Base-by-base conservation (phyloP, 2,888 invertebrate genomes). In the Patella depressa region DNA sequence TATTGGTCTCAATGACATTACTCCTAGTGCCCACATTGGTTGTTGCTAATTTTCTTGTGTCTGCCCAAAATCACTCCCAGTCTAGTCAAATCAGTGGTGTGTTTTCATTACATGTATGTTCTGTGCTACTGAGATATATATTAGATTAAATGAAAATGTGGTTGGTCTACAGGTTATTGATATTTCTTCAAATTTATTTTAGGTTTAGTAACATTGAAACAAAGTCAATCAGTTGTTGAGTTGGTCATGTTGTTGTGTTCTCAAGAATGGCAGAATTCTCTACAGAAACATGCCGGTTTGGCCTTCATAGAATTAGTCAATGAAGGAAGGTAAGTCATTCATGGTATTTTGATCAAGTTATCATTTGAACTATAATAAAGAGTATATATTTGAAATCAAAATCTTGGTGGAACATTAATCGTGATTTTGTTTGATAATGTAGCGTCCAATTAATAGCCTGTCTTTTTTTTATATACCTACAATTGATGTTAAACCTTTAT, bases 271-370 rank as follows among this genome's bases (percentile, higher is more conserved):
- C 99, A 99, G 93, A 99, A 99, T 93, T 99, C 99, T 0, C 93
- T 99, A 74, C 99, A 99, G 93, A 99, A 99, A 93, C 98, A 99
- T 92, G 99, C 99, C 0, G 99, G 99, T 0, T 94, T 99, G 53
- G 99, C 99, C 4, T 99, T 99, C 93, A 99, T 99, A 86, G 99
- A 99, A 92, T 94, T 99, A 72, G 99, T 99, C 88, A 99, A 99
- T 90, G 99, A 99, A 93, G 99, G 99, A 76, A 94, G 94, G 94
- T 90, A 79, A 79, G 45, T 9, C 9, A 45, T 45, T 45, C 45
- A 45, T 45, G 45, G 45, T 9, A 45, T 45, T 45, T 45, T 45
- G 9, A 45, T 34, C 34, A 5, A 34, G 34, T 85, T 75, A 34
- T n/a, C 12, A 17, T 93, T 86, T 57, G n/a, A 34, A 11, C 55